Base-by-base conservation (phyloP, 2,113 vertebrate genomes). In the Charina bottae region DNA sequence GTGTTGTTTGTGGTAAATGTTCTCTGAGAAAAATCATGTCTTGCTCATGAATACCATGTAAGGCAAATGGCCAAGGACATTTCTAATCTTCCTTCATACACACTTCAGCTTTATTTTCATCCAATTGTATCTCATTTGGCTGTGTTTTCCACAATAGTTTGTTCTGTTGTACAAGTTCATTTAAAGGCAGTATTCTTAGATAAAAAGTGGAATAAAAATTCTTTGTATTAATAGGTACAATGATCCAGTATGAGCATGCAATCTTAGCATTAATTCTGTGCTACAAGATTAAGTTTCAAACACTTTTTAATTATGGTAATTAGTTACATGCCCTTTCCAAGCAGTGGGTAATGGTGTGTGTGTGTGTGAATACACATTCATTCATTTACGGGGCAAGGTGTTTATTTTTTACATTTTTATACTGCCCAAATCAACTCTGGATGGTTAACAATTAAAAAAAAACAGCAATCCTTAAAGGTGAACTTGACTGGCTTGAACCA, bases 1-100 rank as follows among this genome's bases (percentile, higher is more conserved):
- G 90, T 96, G 94, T 97, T 96, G 94, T 96, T 96, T 97, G 93
- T 95, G 96, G 88, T 90, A 95, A 96, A 93, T 94, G 95, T 97
- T 97, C 95, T 97, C 95, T 94, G 84, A 92, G 95, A 95, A 97
- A 96, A 96, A 93, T 93, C 88, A 95, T 95, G 93, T 93, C 92
- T 96, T 97, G 91, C 94, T 97, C 90, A 94, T 94, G 96, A 97
- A 95, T 95, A 90, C 93, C 92, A 55, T 0, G 62, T 88, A n/a
- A 55, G 87, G 91, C 62, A 90, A 95, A 93, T 95, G 94, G 93
- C 95, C 96, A 97, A 96, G 97, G 96, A 95, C 96, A 96, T 23
- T 95, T 96, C 92, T 96, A 92, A 83, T 95, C 91, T 87, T 93
- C 90, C 46, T 85, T 42, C 53, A 89, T 28, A 0, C 59, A 93